Base-by-base conservation (phyloP, 2,113 vertebrate genomes). In the Hystrix brachyura region DNA sequence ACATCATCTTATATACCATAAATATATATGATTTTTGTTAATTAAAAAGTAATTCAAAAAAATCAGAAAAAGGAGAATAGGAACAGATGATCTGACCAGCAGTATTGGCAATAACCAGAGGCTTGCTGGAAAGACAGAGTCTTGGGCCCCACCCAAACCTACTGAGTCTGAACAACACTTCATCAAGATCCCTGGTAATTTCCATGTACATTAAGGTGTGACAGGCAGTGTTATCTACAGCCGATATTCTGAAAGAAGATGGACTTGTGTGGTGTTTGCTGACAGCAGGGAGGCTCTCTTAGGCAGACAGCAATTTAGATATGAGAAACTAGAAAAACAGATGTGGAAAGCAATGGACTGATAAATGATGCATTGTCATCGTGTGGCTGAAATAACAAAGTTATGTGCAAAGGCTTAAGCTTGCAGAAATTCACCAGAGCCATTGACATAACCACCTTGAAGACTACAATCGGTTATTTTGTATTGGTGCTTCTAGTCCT, bases 361-460 rank as follows among this genome's bases (percentile, higher is more conserved):
- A 67, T 60, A 91, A 91, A 82, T 87, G 79, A 64, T 82, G 10
- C 53, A 74, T 76, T 72, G 3, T n/a, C 11, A 23, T 17, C 32
- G 43, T 27, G 55, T 46, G 80, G 23, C 65, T 87, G 71, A 84
- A 91, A 74, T 76, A 46, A 82, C 53, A 89, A 89, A 90, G 48
- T 78, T 87, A n/a, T 19, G 23, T 25, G 64, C 55, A 67, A 92
- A 90, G 57, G 57, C 60, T 67, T 91, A 55, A 82, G 72, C 29
- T 91, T 96, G 82, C 81, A 96, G 86, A 94, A 95, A 94, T 65
- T 89, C 82, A 91, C 0, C 25, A 27, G 86, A 88, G 38, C 51
- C 82, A 74, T 18, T 86, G 76, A 64, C 65, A 55, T 81, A 38
- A 87, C 84, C 38, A 34, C 78, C 71, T 85, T 74, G 38, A 67